Evolutionary conservation across 2,113 vertebrate genomes (phyloP).

Genomic region (Scopus umbretta): DNA sequence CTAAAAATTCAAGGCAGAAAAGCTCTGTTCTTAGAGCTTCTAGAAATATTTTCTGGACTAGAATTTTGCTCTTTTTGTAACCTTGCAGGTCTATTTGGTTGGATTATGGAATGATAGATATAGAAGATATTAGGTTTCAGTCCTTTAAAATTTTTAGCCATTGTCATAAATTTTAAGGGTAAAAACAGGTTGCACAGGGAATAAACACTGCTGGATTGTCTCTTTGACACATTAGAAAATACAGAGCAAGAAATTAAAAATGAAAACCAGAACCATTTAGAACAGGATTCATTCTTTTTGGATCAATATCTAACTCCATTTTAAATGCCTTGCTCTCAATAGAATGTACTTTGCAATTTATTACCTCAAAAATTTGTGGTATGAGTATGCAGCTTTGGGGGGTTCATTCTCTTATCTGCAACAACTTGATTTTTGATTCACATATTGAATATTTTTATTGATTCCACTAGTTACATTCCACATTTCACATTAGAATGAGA

Average conservation of each 20-base stretch:
- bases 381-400: background rate
- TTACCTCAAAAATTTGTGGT: background rate
- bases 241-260: slow-evolving; percentile 13
- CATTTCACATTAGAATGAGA: background rate
- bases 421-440: background rate
- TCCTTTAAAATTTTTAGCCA: background rate
- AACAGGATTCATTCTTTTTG: slow-evolving; percentile 24
- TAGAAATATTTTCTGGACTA: background rate
- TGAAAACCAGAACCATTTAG: slow-evolving; percentile 27
- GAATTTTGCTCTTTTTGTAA: background rate
- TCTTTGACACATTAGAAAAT: slow-evolving; percentile 36
- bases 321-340: slow-evolving; percentile 17
- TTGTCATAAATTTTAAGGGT: background rate
- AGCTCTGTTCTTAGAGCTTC: background rate
- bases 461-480: background rate
- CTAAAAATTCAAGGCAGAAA: background rate
- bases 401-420: background rate
- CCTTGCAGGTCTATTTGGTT: background rate
- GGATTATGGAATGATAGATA: background rate
- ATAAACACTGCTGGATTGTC: slow-evolving; percentile 25
- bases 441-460: background rate
- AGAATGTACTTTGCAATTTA: background rate
- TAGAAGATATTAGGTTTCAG: background rate
- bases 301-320: slow-evolving; percentile 44
- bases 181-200: background rate